Percentiles rank a stretch among this genome's conserved stretches.
Conservation (phyloP, 2,797 vertebrate species). For the Myoxocephalus aenaeus region DNA sequence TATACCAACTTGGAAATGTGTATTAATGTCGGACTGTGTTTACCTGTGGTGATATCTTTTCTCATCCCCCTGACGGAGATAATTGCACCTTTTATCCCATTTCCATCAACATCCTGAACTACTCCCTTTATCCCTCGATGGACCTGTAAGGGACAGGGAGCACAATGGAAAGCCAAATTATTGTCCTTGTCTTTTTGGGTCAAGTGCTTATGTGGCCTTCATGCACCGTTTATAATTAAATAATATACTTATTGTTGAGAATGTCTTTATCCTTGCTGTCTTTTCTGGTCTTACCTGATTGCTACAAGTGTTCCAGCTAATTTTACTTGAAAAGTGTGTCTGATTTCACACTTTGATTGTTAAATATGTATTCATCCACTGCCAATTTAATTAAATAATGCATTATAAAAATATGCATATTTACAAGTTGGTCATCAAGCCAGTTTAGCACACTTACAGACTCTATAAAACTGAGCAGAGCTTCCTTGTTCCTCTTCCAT, state of each 20-base stretch:
- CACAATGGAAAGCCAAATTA: background rate
- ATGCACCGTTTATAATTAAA: background rate
- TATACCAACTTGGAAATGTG: background rate
- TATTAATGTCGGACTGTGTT: conserved; percentile 1
- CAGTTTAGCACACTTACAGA: conserved; percentile 84
- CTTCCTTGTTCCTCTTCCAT: conserved; percentile 96
- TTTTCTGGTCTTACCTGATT: background rate
- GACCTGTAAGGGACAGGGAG: conserved; percentile 80
- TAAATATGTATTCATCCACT: background rate
- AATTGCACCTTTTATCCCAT: conserved; percentile 91
- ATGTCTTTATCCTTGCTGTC: background rate
- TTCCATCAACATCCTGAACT: conserved; percentile 89
- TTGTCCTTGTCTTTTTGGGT: background rate
- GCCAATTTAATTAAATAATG: background rate
- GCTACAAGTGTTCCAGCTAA: background rate
- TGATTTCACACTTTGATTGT: background rate
- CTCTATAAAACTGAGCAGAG: conserved; percentile 92
- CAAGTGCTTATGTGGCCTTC: background rate
- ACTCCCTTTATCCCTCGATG: conserved; percentile 96
- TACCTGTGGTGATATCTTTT: conserved; percentile 95
- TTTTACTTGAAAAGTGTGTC: background rate
- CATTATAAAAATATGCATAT: background rate
- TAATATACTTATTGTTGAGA: background rate
- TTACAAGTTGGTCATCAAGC: background rate
- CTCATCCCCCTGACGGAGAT: conserved; percentile 91